Conservation (phyloP, 2,113 vertebrate genomes). For the Passer domesticus region DNA sequence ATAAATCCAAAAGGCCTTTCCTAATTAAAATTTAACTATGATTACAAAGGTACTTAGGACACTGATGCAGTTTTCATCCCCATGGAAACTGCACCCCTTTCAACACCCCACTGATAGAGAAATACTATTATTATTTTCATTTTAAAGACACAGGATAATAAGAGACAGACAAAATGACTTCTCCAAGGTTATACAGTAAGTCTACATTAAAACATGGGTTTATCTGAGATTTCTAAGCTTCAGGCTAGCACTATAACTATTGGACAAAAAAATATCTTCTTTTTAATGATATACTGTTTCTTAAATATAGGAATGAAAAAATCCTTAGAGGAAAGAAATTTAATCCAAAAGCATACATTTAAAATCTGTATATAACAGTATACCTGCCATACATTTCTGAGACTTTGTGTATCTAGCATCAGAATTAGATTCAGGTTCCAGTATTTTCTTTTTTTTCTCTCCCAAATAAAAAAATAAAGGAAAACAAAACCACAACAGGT, state of each 20-base stretch:
- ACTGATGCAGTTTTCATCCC: neutral
- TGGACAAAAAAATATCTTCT: neutral
- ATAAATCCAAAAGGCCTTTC: neutral
- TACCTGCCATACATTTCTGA: neutral
- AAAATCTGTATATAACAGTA: neutral
- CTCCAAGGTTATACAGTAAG: neutral
- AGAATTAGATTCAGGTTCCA: neutral
- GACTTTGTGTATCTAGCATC: neutral
- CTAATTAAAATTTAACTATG: neutral
- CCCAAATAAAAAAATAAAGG: neutral
- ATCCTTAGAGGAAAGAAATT: neutral
- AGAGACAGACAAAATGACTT: neutral
- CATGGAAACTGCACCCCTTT: neutral
- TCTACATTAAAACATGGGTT: neutral
- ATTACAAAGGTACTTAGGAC: neutral
- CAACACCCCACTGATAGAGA: neutral
- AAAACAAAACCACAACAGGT: neutral
- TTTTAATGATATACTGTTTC: neutral
- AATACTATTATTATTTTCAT: neutral
- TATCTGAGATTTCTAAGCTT: neutral
- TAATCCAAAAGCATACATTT: neutral
- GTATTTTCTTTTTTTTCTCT: rapidly evolving
- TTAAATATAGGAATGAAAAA: neutral
- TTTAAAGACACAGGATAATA: neutral
- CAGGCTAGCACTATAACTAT: neutral